Evolutionary conservation across 1,140 invertebrate species (phyloP), one percentile per base, ranked within the genome.

Genomic region (Phymastichus coffea): DNA sequence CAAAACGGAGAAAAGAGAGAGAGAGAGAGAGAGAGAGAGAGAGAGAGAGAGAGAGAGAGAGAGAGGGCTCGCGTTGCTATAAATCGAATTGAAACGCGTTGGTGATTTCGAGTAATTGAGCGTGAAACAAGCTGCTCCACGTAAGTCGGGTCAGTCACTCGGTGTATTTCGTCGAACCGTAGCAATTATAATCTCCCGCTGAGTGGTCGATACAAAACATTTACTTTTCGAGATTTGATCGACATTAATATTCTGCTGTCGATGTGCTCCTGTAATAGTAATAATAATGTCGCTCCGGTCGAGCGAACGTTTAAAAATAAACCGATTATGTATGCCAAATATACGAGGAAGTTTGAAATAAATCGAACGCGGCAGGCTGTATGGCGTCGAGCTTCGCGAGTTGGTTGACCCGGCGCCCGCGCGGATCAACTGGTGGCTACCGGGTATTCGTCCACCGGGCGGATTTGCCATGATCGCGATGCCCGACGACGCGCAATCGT

Each of bases 371-470:
- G 12, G 20, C n/a, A 9, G 4, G 30, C 25, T 10, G 28, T 3
- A 15, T 46, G 3, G 53, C 12, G 37, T 46, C 19, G 17, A 23
- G n/a, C 33, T 26, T 12, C 35, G 22, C 49, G 59, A 56, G 59
- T 61, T 61, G 17, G 55, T 3, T 61, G 59, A 61, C 59, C 59
- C 51, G 44, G 22, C 17, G 33, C 51, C 1, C 56, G 40, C 46
- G 6, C 28, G 30, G 19, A 46, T 33, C 15, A 15, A 19, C 44
- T 38, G 38, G n/a, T 28, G 33, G 51, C 56, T 58, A 60, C 57
- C 51, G 49, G 57, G 43, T 60, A 54, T 60, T n/a, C n/a, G 52
- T 25, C 58, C 38, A 56, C 59, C 44, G 52, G 59, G 55, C 59
- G 52, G 59, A 52, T 61, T 61, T 51, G 44, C 52, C 15, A n/a